Evolutionary conservation across 2,888 invertebrate species (phyloP), one percentile per base, ranked within the genome.

Genomic region (Torymus auratus): DNA sequence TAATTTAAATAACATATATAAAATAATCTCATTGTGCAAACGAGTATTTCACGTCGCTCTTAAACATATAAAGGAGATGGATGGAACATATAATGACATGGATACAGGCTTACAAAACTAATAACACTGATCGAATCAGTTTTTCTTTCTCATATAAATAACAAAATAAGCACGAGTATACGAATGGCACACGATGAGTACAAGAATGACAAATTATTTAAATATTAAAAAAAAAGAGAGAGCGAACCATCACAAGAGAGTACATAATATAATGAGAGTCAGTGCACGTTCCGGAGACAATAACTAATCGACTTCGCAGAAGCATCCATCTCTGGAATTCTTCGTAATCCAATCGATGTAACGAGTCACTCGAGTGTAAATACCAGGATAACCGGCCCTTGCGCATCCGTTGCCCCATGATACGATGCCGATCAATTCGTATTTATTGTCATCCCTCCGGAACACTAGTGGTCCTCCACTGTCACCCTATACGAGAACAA

Each of bases 391-490:
- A 15, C 96, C 96, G 10, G 94, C 94, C 82, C 96, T 92, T 0
- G 96, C 96, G 88, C 97, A 97, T 23, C 97, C 97, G 88, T 96
- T 96, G 53, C 97, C 97, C 97, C 97, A 97, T 0, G 96, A 96
- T 0, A 97, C 96, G 17, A 97, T 93, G 14, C 95, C 96, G 88
- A 96, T 96, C 84, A 96, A 91, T 91, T 96, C 96, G 89, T 95
- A 96, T 86, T 94, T 94, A 86, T 95, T 95, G 85, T 95, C 94
- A 83, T 93, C 93, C 88, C 94, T 93, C 91, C 94, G 93, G 0
- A 95, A 92, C 81, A 96, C 94, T 70, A 97, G 92, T 23, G 97
- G 97, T 14, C 97, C 94, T 68, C 96, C 96, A 88, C 95, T 96
- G 91, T 96, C 95, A n/a, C 95, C 96, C 95, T 95, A 7, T 28